Evolutionary conservation across 2,888 invertebrate species (phyloP).

Genomic region (Chymomyza amoena): DNA sequence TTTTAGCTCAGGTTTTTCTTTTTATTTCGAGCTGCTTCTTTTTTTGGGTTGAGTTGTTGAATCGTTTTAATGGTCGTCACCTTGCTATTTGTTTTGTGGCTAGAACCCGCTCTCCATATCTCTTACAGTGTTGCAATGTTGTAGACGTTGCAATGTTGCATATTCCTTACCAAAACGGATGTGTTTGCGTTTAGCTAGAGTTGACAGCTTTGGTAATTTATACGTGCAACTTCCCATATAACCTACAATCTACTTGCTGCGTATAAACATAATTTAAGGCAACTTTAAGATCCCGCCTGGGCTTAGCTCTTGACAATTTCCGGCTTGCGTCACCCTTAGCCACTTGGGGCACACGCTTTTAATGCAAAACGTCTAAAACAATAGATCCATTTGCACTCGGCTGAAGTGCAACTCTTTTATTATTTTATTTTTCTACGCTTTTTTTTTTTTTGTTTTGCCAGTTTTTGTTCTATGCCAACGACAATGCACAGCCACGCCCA

Average conservation of each 20-base stretch:
- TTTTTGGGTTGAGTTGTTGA: slow-evolving; percentile 75
- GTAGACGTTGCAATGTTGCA: slow-evolving; percentile 19
- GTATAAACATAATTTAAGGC: slow-evolving; percentile 37
- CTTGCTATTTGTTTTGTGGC: slow-evolving; percentile 42
- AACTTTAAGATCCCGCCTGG: slow-evolving; percentile 35
- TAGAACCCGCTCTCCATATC: slow-evolving; percentile 16
- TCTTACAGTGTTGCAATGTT: slow-evolving; percentile 28
- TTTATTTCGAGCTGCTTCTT: slow-evolving; percentile 5
- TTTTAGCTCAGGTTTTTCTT: neutral
- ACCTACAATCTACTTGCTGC: neutral
- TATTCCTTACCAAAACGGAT: slow-evolving; percentile 34
- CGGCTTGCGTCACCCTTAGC: slow-evolving; percentile 56
- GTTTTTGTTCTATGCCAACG: neutral
- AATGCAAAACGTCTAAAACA: slow-evolving; percentile 53
- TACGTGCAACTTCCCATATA: slow-evolving; percentile 47
- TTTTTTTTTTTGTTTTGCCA: neutral
- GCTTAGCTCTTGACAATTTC: slow-evolving; percentile 41
- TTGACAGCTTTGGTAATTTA: slow-evolving; percentile 64
- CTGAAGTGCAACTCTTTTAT: slow-evolving; percentile 54
- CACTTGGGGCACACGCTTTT: slow-evolving; percentile 34
- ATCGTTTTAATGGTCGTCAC: slow-evolving; percentile 77
- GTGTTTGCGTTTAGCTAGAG: slow-evolving; percentile 60
- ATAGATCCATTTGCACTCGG: slow-evolving; percentile 62
- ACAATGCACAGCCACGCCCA: neutral
- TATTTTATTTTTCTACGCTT: neutral